Base-by-base conservation (phyloP, 2,888 invertebrate species). In the Eumacrocentrus americanus region DNA sequence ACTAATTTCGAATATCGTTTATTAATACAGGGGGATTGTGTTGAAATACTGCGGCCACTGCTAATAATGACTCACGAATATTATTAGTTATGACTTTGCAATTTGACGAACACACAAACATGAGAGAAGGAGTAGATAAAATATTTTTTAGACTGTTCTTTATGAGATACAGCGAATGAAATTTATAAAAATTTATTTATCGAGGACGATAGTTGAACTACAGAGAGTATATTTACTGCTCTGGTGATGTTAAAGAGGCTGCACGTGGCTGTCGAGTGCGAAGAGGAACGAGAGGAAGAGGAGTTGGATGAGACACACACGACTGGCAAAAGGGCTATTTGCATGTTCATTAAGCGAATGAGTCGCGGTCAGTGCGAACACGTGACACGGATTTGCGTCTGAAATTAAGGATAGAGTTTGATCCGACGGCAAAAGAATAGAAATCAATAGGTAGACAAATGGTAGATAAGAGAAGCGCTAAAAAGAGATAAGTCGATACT, bases 321-420 rank as follows among this genome's bases (percentile, higher is more conserved):
- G 51, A 44, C 55, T 29, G 52, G 50, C 55, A 51, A 58, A 55
- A 66, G 60, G 62, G 53, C 59, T 61, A 66, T 66, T 67, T 63
- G 65, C 65, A 65, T 67, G 60, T 66, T 66, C 61, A 63, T 65
- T 62, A 62, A 62, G 58, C 53, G 63, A 63, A 60, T 58, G 58
- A 61, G 59, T 58, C 59, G 55, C 63, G 60, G 63, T 63, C 23
- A 59, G 52, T 51, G 50, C n/a, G 25, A 48, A 61, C 61, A 61
- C 62, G 62, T 60, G 60, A 61, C 51, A 57, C 52, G 46, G 25
- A 42, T 60, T 60, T 55, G 22, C 50, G 16, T 44, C 14, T 11
- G 48, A 34, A 54, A 54, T 29, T 38, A 42, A 51, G 35, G 12
- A 11, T 23, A 29, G 2, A 25, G 6, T 46, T 14, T 23, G 12